phyloP scores from a whole-genome alignment of 2,113 vertebrate genomes.

The Anoura caudifer region DNA sequence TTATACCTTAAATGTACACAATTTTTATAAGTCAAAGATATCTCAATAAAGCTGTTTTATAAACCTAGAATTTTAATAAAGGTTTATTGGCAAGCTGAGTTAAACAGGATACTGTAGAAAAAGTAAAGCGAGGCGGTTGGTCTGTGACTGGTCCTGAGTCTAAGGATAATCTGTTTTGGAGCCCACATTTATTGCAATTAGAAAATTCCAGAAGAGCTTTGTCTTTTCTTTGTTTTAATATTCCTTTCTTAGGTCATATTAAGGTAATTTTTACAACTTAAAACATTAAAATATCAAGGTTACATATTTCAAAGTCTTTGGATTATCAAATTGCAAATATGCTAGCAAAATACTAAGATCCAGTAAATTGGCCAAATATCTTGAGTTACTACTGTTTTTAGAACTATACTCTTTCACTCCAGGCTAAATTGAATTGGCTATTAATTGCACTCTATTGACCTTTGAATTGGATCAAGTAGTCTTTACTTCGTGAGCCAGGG shows the following conservation, averaged over 20 bases:
- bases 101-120: not conserved
- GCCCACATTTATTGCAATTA: not conserved
- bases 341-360: not conserved
- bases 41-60: not conserved
- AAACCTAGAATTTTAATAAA: not conserved
- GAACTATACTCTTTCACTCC: not conserved
- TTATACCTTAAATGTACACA: not conserved
- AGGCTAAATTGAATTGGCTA: conserved; percentile 35
- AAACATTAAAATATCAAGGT: not conserved
- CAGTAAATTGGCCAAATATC: not conserved
- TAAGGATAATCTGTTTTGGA: not conserved
- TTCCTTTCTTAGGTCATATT: not conserved
- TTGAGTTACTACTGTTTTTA: not conserved
- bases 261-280: not conserved
- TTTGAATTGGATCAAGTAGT: not conserved
- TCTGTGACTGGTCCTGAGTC: not conserved
- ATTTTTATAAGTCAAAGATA: not conserved
- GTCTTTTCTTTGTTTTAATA: not conserved
- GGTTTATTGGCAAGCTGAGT: not conserved
- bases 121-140: not conserved
- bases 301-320: conserved; percentile 9
- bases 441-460: conserved; percentile 1
- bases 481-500: not conserved
- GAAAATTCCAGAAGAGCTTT: not conserved
- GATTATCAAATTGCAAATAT: not conserved